Percentiles rank a stretch among this genome's conserved stretches.
phyloP scores from a whole-genome alignment of 2,113 vertebrate species.

The Meriones unguiculatus region DNA sequence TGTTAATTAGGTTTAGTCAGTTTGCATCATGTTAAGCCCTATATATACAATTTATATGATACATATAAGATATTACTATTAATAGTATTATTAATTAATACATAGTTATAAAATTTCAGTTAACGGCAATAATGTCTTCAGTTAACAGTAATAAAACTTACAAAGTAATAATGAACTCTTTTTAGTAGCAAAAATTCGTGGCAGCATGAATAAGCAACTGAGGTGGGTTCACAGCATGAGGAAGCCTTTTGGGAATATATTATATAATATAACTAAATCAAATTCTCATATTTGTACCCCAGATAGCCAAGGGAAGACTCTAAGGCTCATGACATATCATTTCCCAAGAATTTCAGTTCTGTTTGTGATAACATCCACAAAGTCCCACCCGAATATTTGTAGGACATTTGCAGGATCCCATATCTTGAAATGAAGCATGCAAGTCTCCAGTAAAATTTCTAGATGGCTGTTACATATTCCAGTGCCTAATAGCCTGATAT shows the following conservation, averaged over 20 bases:
- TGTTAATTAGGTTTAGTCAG: neutral
- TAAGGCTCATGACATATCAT: neutral
- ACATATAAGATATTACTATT: neutral
- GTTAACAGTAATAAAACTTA: neutral
- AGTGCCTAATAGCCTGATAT: neutral
- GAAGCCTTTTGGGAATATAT: neutral
- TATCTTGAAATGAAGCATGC: too few species aligned
- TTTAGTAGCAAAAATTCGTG: neutral
- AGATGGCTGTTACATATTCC: neutral
- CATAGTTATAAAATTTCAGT: neutral
- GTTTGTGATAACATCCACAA: neutral
- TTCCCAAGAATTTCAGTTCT: neutral
- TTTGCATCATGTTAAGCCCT: neutral
- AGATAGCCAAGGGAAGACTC: neutral
- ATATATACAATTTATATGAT: neutral
- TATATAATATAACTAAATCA: constrained; percentile 6
- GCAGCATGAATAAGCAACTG: neutral
- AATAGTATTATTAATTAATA: neutral
- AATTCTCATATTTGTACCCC: neutral
- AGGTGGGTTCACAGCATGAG: neutral
- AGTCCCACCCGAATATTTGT: neutral
- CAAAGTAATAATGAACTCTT: neutral
- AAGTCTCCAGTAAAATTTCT: neutral
- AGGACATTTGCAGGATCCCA: neutral
- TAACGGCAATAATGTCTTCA: neutral